Evolutionary conservation across 1,140 invertebrate species (phyloP).

Genomic region (Conus betulinus): DNA sequence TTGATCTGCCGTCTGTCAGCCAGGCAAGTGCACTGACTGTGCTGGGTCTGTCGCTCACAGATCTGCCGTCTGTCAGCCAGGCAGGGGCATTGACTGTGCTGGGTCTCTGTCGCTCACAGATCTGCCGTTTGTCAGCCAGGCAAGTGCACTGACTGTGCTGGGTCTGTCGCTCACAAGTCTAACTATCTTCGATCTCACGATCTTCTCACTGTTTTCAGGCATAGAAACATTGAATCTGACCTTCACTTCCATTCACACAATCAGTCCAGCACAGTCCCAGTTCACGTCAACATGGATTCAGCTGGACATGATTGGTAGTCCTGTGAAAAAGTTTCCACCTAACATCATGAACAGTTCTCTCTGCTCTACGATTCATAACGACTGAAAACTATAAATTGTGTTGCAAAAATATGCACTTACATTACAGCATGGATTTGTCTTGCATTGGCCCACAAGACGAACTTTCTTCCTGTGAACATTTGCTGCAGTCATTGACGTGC

Average conservation of each 20-base stretch:
- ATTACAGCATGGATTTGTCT: conserved; percentile 26
- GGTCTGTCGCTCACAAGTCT: not conserved
- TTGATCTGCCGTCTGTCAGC: too few relatives aligned
- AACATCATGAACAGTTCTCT: conserved; percentile 39
- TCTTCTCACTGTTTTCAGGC: not conserved
- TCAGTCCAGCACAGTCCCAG: not conserved
- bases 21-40: too few relatives aligned
- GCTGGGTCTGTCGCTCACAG: not conserved
- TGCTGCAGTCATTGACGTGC: conserved; percentile 38
- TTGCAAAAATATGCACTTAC: conserved; percentile 30
- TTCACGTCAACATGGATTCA: not conserved
- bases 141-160: not conserved
- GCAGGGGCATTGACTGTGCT: too few relatives aligned
- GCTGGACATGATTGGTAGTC: conserved; percentile 36
- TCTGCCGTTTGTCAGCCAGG: too few relatives aligned
- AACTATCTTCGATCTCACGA: not conserved
- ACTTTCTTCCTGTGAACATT: conserved; percentile 54
- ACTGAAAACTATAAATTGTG: conserved; percentile 48
- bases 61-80: too few relatives aligned
- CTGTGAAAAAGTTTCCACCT: conserved; percentile 14
- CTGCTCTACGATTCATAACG: conserved; percentile 7
- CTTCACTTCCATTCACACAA: not conserved
- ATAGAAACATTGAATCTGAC: conserved; percentile 21
- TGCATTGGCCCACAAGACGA: conserved; percentile 25
- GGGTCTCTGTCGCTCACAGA: too few relatives aligned